Percentiles rank a stretch among this genome's conserved stretches.
Conservation (phyloP, 2,888 invertebrate genomes). For the Phalera bucephala region DNA sequence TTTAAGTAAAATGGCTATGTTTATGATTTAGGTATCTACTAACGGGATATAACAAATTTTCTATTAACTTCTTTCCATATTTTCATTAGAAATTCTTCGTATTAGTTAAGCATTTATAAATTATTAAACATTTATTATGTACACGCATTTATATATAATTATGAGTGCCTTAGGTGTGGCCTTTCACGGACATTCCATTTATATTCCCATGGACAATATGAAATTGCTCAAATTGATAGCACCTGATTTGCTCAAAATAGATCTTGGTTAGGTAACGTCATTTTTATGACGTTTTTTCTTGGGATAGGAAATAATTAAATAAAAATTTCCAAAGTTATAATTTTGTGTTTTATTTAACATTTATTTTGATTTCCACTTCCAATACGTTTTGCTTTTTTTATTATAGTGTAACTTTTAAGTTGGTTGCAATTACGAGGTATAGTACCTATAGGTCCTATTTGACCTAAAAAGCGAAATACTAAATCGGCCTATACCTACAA, state of each 20-base stretch:
- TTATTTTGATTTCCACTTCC: too few relatives aligned
- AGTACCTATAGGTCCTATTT: too few relatives aligned
- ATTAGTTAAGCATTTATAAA: not conserved
- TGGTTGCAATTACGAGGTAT: too few relatives aligned
- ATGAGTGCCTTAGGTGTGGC: constrained; percentile 16
- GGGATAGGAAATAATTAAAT: constrained; percentile 15
- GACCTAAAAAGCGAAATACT: too few relatives aligned
- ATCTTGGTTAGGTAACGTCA: constrained; percentile 26
- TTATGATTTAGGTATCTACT: not conserved
- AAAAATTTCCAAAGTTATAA: constrained; percentile 8
- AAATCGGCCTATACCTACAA: too few relatives aligned
- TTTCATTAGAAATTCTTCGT: not conserved
- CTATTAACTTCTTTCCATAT: not conserved
- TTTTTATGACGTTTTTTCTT: constrained; percentile 14
- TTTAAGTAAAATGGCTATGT: not conserved
- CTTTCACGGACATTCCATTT: constrained; percentile 37
- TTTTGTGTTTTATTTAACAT: not conserved
- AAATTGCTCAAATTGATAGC: constrained; percentile 19
- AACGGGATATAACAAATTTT: not conserved
- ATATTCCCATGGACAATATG: constrained; percentile 1
- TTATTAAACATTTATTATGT: not conserved
- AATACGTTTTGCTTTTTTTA: too few relatives aligned
- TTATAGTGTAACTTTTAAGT: too few relatives aligned
- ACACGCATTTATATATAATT: not conserved
- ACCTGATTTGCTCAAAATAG: constrained; percentile 55